Conservation (phyloP, 1,140 invertebrate species). For the Dolichoris vasculosae region DNA sequence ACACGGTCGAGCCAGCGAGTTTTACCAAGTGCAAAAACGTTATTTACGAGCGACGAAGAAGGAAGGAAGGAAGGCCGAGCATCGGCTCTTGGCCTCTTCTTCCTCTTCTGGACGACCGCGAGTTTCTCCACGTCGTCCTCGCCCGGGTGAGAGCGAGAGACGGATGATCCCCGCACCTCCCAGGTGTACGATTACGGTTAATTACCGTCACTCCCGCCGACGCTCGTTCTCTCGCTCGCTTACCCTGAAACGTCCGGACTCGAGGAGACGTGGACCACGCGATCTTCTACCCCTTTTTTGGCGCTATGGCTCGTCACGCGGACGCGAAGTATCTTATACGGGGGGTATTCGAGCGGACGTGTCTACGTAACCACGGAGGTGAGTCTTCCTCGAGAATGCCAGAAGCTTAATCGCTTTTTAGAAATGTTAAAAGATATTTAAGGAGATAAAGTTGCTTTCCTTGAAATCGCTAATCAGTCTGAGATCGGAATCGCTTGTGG, state of each 20-base stretch:
- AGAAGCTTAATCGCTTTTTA: not conserved
- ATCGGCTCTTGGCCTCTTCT: too few species aligned
- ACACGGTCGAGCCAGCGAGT: constrained; percentile 40
- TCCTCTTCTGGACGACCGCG: constrained; percentile 47
- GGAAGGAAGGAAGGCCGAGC: constrained; percentile 41
- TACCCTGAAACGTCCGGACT: constrained; percentile 44
- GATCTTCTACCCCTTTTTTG: not conserved
- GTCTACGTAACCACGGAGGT: not conserved
- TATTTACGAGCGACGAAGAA: constrained; percentile 65
- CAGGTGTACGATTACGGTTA: constrained; percentile 62
- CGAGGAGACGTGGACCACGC: not conserved
- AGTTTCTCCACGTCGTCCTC: not conserved
- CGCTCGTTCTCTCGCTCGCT: constrained; percentile 5
- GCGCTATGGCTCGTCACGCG: not conserved
- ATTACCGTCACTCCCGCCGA: constrained; percentile 55
- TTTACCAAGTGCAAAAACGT: constrained; percentile 65
- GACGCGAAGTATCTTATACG: not conserved
- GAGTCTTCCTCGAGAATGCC: not conserved
- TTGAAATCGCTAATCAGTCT: not conserved
- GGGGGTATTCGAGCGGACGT: not conserved
- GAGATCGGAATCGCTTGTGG: not conserved
- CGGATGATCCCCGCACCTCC: constrained; percentile 35
- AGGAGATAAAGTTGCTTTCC: not conserved
- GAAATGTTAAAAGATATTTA: not conserved
- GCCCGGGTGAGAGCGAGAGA: not conserved